A percentile compares a stretch with the other conserved stretches of the same genome.
Conservation (phyloP, 1,140 invertebrate genomes). For the Augochlora pura region DNA sequence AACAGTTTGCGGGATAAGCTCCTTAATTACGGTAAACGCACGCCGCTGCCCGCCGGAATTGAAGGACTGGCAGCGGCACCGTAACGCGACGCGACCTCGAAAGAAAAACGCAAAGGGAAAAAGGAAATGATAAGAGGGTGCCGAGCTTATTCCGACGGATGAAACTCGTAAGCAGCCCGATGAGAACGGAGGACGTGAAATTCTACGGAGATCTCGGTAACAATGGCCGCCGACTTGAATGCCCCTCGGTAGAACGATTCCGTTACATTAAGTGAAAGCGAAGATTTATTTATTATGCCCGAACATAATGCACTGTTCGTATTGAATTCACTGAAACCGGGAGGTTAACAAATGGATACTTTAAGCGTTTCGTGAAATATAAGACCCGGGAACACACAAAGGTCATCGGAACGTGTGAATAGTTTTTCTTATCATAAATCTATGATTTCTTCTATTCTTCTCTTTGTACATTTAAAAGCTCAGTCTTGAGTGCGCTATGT, state of each 20-base stretch:
- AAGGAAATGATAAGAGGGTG: neutral
- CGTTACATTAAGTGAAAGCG: neutral
- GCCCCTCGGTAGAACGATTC: slow-evolving; percentile 11
- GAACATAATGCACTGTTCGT: no score
- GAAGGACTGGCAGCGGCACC: neutral
- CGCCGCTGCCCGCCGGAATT: neutral
- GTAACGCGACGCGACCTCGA: slow-evolving; percentile 8
- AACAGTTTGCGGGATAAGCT: slow-evolving; percentile 24
- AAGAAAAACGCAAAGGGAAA: neutral
- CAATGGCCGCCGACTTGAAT: neutral
- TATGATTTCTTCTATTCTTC: no score
- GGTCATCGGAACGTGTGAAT: no score
- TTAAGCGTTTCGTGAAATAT: no score
- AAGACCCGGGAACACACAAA: no score
- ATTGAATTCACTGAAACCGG: no score
- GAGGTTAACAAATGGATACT: no score
- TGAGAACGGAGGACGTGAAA: neutral
- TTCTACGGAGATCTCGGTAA: neutral
- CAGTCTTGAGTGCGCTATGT: no score
- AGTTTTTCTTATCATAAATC: no score
- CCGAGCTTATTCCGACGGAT: neutral
- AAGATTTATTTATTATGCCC: neutral
- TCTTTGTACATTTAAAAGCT: no score
- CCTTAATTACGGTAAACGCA: slow-evolving; percentile 34
- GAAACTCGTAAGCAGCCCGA: neutral